phyloP scores from a whole-genome alignment of 2,888 invertebrate species.

The Dynastes hyllus region DNA sequence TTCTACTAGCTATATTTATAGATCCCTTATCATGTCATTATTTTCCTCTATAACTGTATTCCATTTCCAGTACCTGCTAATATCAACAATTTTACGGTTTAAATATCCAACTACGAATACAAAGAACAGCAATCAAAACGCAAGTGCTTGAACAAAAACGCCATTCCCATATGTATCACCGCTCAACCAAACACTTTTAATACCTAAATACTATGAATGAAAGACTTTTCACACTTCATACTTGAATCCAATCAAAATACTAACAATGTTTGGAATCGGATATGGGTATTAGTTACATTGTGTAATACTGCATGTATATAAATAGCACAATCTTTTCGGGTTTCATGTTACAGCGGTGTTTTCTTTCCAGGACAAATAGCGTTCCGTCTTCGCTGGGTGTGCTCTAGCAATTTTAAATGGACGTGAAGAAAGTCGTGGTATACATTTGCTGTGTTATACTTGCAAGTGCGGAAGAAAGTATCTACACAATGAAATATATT shows the following conservation, averaged over 20 bases:
- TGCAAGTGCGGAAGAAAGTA: slow-evolving; percentile 17
- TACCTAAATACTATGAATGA: slow-evolving; percentile 14
- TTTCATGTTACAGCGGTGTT: slow-evolving; percentile 39
- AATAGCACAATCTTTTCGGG: slow-evolving; percentile 32
- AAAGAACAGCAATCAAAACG: slow-evolving; percentile 44
- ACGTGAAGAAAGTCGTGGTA: slow-evolving; percentile 17
- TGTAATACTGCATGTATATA: slow-evolving; percentile 33
- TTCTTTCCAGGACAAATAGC: slow-evolving; percentile 41
- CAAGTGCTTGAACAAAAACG: slow-evolving; percentile 47
- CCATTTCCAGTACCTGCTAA: not conserved
- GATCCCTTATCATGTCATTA: not conserved
- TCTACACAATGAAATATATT: slow-evolving; percentile 25
- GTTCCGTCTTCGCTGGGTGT: not conserved
- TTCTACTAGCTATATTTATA: too few species aligned
- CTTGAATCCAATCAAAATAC: slow-evolving; percentile 7
- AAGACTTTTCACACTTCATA: slow-evolving; percentile 24
- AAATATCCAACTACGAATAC: slow-evolving; percentile 36
- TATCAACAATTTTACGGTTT: slow-evolving; percentile 39
- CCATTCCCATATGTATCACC: slow-evolving; percentile 42
- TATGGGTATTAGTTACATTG: slow-evolving; percentile 49
- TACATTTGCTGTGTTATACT: slow-evolving; percentile 19
- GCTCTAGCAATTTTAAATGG: slow-evolving; percentile 43
- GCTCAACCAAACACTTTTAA: not conserved
- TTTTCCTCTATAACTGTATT: not conserved
- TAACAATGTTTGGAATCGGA: slow-evolving; percentile 42